A percentile compares a stretch with the other conserved stretches of the same genome.
These are phyloP conservation scores for Sweltsa coloradensis DNA, from an alignment of 1,140 invertebrate species.

Conservation along the genomic window DNA sequence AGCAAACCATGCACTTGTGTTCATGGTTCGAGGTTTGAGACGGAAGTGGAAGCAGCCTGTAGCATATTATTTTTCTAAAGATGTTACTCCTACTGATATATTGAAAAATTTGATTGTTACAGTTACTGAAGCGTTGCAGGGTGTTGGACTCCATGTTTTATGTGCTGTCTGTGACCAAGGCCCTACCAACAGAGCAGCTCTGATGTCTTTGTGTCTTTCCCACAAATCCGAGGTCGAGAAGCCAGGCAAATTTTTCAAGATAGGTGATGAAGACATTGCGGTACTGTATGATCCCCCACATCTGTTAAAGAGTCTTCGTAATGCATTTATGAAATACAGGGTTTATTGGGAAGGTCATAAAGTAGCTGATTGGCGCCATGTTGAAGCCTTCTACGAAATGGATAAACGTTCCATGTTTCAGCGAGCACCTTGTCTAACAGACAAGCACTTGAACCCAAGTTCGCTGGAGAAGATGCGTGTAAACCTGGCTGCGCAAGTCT, in stretches of 20 bases:
- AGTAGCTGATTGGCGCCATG: no score
- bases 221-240: no score
- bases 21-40: slow-evolving; percentile 1
- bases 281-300: slow-evolving; percentile 13
- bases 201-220: not conserved
- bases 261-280: slow-evolving; percentile 3
- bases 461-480: no score
- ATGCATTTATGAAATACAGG: slow-evolving; percentile 10
- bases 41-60: not conserved
- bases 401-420: no score
- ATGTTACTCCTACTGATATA: not conserved
- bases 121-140: not conserved
- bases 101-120: slow-evolving; percentile 6
- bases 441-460: no score
- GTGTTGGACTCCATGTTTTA: slow-evolving; percentile 5
- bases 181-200: slow-evolving; percentile 4
- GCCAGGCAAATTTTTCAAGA: not conserved
- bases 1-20: not conserved
- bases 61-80: not conserved
- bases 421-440: no score
- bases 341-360: no score
- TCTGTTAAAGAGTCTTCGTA: slow-evolving; percentile 14
- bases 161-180: slow-evolving; percentile 13
- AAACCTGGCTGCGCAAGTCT: no score
- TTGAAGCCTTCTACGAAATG: no score